Conservation (phyloP, 2,888 invertebrate genomes). For the Platycheirus albimanus region DNA sequence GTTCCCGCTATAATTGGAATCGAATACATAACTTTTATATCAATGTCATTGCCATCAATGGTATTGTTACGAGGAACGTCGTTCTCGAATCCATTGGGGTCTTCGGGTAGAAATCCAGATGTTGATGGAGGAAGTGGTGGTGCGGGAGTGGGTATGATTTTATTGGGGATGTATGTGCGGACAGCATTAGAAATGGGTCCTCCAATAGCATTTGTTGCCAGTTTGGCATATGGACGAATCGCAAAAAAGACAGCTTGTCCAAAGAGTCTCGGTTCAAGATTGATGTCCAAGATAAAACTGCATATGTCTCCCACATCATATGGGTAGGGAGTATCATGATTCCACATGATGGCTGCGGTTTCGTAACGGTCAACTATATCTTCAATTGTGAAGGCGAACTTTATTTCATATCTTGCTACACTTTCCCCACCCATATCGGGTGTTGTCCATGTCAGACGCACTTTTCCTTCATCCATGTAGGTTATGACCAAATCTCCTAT, state of each 20-base stretch:
- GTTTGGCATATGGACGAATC: slow-evolving; percentile 83
- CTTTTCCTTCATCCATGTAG: slow-evolving; percentile 83
- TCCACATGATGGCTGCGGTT: slow-evolving; percentile 82
- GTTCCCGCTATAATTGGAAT: slow-evolving; percentile 73
- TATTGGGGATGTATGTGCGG: slow-evolving; percentile 82
- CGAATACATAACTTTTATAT: slow-evolving; percentile 67
- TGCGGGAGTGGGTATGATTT: slow-evolving; percentile 18
- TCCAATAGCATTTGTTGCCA: slow-evolving; percentile 78
- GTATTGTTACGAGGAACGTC: slow-evolving; percentile 26
- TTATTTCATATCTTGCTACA: slow-evolving; percentile 84
- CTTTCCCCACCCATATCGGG: slow-evolving; percentile 84
- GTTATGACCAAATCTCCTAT: slow-evolving; percentile 85
- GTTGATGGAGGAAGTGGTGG: slow-evolving; percentile 15
- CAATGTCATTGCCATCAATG: slow-evolving; percentile 4
- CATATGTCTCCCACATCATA: slow-evolving; percentile 84
- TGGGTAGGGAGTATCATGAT: slow-evolving; percentile 82
- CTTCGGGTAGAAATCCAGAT: slow-evolving; percentile 1
- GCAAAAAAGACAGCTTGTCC: slow-evolving; percentile 84
- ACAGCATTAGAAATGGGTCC: slow-evolving; percentile 85
- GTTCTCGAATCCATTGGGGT: neutral
- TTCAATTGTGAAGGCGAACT: slow-evolving; percentile 82
- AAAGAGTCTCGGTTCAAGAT: slow-evolving; percentile 82
- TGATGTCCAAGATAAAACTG: slow-evolving; percentile 80
- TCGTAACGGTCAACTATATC: slow-evolving; percentile 84
- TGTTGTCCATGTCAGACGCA: slow-evolving; percentile 85